Conservation (phyloP, 1,140 invertebrate species). For the Phocides pigmalion region DNA sequence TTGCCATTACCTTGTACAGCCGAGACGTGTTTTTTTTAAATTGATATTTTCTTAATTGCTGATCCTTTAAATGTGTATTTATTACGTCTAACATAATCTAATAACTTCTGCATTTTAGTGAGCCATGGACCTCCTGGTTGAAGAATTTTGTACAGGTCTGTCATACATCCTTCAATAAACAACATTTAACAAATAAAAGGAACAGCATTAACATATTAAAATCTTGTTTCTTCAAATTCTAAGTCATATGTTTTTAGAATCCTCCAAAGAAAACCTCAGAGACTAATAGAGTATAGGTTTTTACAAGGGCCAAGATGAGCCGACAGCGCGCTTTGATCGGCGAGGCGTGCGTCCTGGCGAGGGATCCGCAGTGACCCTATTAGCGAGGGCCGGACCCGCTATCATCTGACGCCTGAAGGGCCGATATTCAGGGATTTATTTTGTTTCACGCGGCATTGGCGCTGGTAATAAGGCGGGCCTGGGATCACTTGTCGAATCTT, state of each 20-base stretch:
- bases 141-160: too few species aligned
- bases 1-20: too few species aligned
- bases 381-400: constrained; percentile 12
- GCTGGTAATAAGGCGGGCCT: constrained; percentile 19
- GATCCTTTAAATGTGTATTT: too few species aligned
- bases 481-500: constrained; percentile 14
- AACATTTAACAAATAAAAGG: neutral
- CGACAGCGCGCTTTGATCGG: constrained; percentile 24
- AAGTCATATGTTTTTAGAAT: neutral
- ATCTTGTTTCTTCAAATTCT: neutral
- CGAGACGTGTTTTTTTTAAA: too few species aligned
- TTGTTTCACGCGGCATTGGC: constrained; percentile 25
- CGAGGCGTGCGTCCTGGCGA: constrained; percentile 9
- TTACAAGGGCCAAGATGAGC: constrained; percentile 3
- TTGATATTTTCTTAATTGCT: too few species aligned
- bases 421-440: constrained; percentile 25
- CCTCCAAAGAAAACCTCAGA: constrained; percentile 17
- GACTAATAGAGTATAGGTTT: neutral
- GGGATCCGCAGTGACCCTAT: constrained; percentile 32
- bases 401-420: constrained; percentile 8
- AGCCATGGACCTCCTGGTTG: too few species aligned
- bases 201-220: neutral
- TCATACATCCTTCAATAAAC: neutral
- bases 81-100: too few species aligned
- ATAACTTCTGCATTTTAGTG: too few species aligned